Percentiles rank a stretch among this genome's conserved stretches.
These are phyloP conservation scores for Bos javanicus DNA, from an alignment of 2,113 vertebrate species.

Conservation along the genomic window DNA sequence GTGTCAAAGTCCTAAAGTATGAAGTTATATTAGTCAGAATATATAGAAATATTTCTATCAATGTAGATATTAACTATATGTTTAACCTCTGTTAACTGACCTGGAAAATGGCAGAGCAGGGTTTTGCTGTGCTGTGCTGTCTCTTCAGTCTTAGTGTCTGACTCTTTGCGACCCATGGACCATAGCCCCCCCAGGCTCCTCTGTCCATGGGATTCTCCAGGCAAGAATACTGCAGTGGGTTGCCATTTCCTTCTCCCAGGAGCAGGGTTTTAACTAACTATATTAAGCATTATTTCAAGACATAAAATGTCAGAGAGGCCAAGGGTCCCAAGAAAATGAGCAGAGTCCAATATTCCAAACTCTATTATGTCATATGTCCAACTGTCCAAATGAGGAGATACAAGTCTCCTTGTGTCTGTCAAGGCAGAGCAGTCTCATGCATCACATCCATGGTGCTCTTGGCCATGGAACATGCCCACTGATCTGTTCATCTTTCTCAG, in stretches of 20 bases:
- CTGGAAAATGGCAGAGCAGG: background rate
- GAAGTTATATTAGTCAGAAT: background rate
- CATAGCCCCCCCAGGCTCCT: fast-evolving
- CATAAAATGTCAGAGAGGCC: background rate
- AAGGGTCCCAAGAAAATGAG: background rate
- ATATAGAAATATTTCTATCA: background rate
- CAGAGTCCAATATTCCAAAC: background rate
- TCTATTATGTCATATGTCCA: background rate
- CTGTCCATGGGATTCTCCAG: background rate
- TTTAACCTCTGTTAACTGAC: background rate
- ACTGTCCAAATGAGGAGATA: background rate
- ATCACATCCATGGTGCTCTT: background rate
- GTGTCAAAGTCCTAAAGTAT: background rate
- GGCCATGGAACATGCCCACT: background rate
- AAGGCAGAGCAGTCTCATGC: background rate
- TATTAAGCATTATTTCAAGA: background rate
- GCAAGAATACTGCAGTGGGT: background rate
- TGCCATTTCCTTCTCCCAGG: background rate
- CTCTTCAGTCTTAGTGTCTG: background rate
- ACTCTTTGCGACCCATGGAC: background rate
- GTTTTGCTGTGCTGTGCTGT: background rate
- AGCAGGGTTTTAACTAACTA: background rate
- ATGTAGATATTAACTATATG: background rate
- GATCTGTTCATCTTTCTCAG: background rate
- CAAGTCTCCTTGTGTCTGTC: background rate